phyloP scores from a whole-genome alignment of 2,113 vertebrate species.

The Strix uralensis region DNA sequence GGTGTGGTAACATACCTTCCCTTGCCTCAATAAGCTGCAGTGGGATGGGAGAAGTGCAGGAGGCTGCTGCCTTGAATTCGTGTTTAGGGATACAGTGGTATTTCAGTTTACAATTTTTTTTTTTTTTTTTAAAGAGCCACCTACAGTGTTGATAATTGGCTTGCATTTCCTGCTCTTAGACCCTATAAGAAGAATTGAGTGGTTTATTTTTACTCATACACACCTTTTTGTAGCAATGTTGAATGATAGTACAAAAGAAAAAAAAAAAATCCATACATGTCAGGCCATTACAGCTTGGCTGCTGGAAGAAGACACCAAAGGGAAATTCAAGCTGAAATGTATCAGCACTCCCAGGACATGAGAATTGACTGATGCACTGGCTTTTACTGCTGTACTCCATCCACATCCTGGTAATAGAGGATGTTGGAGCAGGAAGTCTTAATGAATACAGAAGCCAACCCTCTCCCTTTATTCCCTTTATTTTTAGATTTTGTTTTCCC shows the following conservation, averaged over 20 bases:
- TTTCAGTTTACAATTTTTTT: background rate
- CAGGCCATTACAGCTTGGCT: background rate
- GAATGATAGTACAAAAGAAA: background rate
- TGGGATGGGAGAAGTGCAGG: background rate
- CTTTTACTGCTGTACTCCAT: background rate
- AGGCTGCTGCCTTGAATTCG: background rate
- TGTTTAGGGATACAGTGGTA: background rate
- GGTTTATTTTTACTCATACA: background rate
- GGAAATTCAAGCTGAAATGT: slow-evolving; percentile 11
- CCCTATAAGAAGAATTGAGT: background rate
- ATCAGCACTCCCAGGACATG: rapidly evolving
- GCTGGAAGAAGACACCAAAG: background rate
- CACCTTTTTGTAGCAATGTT: background rate
- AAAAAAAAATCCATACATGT: background rate
- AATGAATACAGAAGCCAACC: background rate
- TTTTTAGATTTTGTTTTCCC: background rate
- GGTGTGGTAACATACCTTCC: rapidly evolving
- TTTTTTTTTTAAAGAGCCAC: background rate
- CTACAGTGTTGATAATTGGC: background rate
- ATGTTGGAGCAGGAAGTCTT: background rate
- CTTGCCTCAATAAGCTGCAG: background rate
- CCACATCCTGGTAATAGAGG: background rate
- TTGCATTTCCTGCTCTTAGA: background rate
- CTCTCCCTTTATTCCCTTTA: background rate
- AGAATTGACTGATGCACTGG: background rate